Percentiles rank a stretch among this genome's conserved stretches.
Conservation (phyloP, 2,888 invertebrate genomes). For the Corythucha ciliata region DNA sequence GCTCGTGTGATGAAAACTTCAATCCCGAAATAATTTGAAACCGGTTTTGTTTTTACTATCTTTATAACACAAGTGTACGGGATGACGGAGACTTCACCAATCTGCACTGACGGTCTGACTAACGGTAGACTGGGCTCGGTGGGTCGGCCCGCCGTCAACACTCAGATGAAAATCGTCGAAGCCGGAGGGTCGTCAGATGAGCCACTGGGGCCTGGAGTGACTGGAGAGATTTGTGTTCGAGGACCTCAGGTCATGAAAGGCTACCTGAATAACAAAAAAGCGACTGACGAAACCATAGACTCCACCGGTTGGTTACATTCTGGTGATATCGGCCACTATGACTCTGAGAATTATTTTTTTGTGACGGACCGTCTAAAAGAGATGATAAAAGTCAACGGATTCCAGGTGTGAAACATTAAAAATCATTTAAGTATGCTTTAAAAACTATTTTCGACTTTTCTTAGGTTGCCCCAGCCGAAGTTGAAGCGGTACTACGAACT, state of each 20-base stretch:
- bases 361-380: constrained; percentile 46
- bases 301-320: constrained; percentile 76
- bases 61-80: constrained; percentile 38
- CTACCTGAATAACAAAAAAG: constrained; percentile 64
- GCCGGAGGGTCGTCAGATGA: constrained; percentile 48
- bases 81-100: constrained; percentile 50
- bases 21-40: neutral
- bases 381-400: constrained; percentile 48
- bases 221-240: constrained; percentile 61
- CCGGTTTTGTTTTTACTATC: neutral
- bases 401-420: constrained; percentile 41
- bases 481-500: constrained; percentile 67
- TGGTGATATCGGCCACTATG: constrained; percentile 70
- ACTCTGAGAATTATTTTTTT: constrained; percentile 45
- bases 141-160: constrained; percentile 54
- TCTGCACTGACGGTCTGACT: constrained; percentile 50
- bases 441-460: constrained; percentile 33
- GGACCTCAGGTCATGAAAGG: constrained; percentile 78
- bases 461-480: constrained; percentile 75
- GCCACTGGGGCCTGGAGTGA: constrained; percentile 50
- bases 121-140: constrained; percentile 43
- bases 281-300: constrained; percentile 58
- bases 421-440: neutral
- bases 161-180: constrained; percentile 53
- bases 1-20: constrained; percentile 4